Percentiles rank a stretch among this genome's conserved stretches.
phyloP scores from a whole-genome alignment of 2,797 vertebrate genomes.

The Nasua narica region DNA sequence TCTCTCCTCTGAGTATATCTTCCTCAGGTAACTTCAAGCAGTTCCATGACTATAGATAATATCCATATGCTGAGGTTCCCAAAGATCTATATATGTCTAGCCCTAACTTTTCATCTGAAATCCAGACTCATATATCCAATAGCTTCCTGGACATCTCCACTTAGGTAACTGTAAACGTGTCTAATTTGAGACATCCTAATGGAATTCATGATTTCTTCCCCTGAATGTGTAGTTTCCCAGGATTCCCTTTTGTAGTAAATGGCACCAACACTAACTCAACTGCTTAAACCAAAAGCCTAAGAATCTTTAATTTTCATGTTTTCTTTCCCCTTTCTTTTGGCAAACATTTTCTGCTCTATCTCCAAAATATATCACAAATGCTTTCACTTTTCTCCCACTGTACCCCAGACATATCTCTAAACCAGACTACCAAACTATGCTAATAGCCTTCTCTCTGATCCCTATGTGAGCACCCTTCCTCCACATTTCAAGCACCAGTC shows the following conservation, averaged over 20 bases:
- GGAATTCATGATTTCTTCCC: not conserved
- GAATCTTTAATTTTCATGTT: not conserved
- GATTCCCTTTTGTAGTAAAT: not conserved
- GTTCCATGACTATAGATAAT: not conserved
- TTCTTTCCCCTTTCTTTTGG: not conserved
- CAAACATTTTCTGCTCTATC: not conserved
- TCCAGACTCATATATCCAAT: not conserved
- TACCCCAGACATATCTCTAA: not conserved
- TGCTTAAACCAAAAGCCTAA: not conserved
- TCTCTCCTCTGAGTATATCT: not conserved
- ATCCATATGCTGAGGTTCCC: not conserved
- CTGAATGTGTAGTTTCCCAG: not conserved
- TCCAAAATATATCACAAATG: not conserved
- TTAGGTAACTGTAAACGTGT: not conserved
- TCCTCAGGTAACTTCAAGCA: not conserved
- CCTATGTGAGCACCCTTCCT: not conserved
- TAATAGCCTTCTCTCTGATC: not conserved
- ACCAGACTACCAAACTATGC: not conserved
- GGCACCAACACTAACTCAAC: not conserved
- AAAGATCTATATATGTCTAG: not conserved
- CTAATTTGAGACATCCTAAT: not conserved
- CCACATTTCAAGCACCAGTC: not conserved
- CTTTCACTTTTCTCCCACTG: not conserved
- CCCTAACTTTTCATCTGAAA: not conserved
- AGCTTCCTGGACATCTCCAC: not conserved